phyloP scores from a whole-genome alignment of 2,888 invertebrate genomes.

The Eulithis testata region DNA sequence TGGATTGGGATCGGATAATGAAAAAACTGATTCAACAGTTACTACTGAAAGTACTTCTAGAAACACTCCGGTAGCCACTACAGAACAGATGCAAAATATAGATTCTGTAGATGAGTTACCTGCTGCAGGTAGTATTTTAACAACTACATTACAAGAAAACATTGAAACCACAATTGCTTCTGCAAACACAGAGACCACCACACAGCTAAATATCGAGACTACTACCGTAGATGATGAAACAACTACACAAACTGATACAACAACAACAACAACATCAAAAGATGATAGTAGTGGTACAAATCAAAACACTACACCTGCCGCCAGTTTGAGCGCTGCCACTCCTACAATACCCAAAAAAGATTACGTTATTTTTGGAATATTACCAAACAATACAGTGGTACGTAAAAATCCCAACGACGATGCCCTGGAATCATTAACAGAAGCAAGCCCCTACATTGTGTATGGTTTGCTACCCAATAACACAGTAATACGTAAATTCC shows the following conservation, averaged over 20 bases:
- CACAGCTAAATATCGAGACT: slow-evolving; percentile 46
- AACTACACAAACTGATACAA: slow-evolving; percentile 49
- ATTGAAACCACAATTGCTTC: slow-evolving; percentile 36
- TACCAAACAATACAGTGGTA: slow-evolving; percentile 91
- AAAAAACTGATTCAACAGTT: slow-evolving; percentile 18
- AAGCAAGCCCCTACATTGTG: slow-evolving; percentile 89
- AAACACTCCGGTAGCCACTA: slow-evolving; percentile 44
- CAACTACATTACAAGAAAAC: slow-evolving; percentile 24
- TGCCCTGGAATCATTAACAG: slow-evolving; percentile 87
- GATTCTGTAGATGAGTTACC: slow-evolving; percentile 22
- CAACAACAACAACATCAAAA: slow-evolving; percentile 50
- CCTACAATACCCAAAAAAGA: slow-evolving; percentile 84
- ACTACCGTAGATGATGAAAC: slow-evolving; percentile 52
- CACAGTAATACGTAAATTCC: slow-evolving; percentile 91
- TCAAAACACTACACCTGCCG: slow-evolving; percentile 56
- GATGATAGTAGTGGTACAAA: slow-evolving; percentile 47
- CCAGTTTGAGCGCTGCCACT: slow-evolving; percentile 54
- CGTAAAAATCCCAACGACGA: slow-evolving; percentile 89
- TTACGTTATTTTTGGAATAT: slow-evolving; percentile 90
- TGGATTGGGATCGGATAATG: slow-evolving; percentile 25
- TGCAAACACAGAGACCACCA: slow-evolving; percentile 44
- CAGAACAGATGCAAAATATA: slow-evolving; percentile 39
- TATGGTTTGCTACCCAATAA: slow-evolving; percentile 92
- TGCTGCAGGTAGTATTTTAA: slow-evolving; percentile 33
- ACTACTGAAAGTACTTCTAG: slow-evolving; percentile 21